Conservation (phyloP, 2,888 invertebrate species). For the Agrotis puta region DNA sequence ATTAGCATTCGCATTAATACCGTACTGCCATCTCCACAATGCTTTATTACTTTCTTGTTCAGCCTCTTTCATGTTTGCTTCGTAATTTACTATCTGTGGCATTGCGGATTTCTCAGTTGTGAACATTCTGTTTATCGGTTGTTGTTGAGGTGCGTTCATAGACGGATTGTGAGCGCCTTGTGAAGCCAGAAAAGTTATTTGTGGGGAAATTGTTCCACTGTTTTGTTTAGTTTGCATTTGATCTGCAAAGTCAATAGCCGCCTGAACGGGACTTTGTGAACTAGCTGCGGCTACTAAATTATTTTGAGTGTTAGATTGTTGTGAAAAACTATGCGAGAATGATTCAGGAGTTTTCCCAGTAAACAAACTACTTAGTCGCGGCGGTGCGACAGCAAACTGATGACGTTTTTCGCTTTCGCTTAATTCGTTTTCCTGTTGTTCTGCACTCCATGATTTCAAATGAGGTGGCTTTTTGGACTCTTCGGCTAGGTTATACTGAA, state of each 20-base stretch:
- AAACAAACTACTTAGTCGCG: slow-evolving; percentile 78
- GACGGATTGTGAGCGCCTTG: slow-evolving; percentile 86
- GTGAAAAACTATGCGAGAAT: slow-evolving; percentile 84
- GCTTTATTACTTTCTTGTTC: slow-evolving; percentile 84
- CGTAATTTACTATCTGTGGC: slow-evolving; percentile 87
- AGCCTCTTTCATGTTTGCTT: slow-evolving; percentile 79
- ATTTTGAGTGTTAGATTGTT: slow-evolving; percentile 77
- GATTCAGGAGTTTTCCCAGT: slow-evolving; percentile 88
- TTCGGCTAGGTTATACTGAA: slow-evolving; percentile 88
- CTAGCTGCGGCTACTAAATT: slow-evolving; percentile 80
- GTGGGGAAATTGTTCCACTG: slow-evolving; percentile 82
- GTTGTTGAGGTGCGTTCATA: slow-evolving; percentile 75
- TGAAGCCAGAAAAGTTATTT: slow-evolving; percentile 88
- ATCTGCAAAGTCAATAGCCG: slow-evolving; percentile 77
- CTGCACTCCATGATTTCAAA: slow-evolving; percentile 80
- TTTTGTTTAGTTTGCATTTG: slow-evolving; percentile 79
- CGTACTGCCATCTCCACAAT: slow-evolving; percentile 88
- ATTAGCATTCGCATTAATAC: slow-evolving; percentile 78
- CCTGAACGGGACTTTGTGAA: slow-evolving; percentile 78
- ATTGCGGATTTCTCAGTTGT: slow-evolving; percentile 81
- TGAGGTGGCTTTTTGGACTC: slow-evolving; percentile 86
- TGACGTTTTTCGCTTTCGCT: slow-evolving; percentile 75
- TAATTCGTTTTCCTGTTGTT: slow-evolving; percentile 77
- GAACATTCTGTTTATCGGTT: slow-evolving; percentile 78
- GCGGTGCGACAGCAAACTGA: slow-evolving; percentile 69